Evolutionary conservation across 2,113 vertebrate species (phyloP).

Genomic region (Rattus norvegicus): GRCr8 NC_086025.1:27881501-27882000

Average conservation of each 20-base stretch:
- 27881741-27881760: constrained; percentile 61
- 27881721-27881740: constrained; percentile 71
- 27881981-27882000: constrained; percentile 44
- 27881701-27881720: constrained; percentile 53
- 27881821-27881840: constrained; percentile 75
- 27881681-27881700: constrained; percentile 49
- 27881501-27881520: constrained; percentile 84
- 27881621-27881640: constrained; percentile 56
- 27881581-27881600: constrained; percentile 79
- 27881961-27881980: constrained; percentile 46
- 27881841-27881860: constrained; percentile 59
- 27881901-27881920: constrained; percentile 47
- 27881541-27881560: constrained; percentile 85
- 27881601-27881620: constrained; percentile 79
- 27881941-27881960: constrained; percentile 42
- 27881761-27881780: constrained; percentile 72
- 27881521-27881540: constrained; percentile 83
- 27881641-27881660: constrained; percentile 78
- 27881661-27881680: constrained; percentile 72
- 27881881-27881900: constrained; percentile 8
- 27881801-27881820: constrained; percentile 69
- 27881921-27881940: constrained; percentile 42
- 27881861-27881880: constrained; percentile 36
- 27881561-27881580: constrained; percentile 83
- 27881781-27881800: constrained; percentile 52